Conservation (phyloP, 2,888 invertebrate genomes). For the Arge pagana region DNA sequence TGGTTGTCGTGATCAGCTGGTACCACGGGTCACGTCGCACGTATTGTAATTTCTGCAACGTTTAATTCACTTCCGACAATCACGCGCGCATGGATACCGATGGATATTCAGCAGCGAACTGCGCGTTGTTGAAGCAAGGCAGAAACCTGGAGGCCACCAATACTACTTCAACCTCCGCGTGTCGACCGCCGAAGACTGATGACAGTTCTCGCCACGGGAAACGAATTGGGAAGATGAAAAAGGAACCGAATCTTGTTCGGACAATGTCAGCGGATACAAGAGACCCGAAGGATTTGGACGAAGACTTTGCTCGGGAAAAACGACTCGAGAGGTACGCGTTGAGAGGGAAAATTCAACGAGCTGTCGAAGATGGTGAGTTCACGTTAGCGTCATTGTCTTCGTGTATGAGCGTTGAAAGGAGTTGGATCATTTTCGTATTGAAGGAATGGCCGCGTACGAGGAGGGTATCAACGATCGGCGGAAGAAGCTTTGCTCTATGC, state of each 20-base stretch:
- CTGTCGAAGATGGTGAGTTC: conserved; percentile 41
- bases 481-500: conserved; percentile 47
- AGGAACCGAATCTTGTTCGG: no score
- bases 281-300: no score
- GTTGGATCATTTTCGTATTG: conserved; percentile 9
- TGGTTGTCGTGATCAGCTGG: conserved; percentile 7
- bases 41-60: conserved; percentile 8
- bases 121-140: no score
- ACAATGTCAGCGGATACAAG: no score
- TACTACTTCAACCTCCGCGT: no score
- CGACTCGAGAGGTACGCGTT: conserved; percentile 35
- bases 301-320: conserved; percentile 36
- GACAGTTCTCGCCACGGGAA: no score
- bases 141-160: no score
- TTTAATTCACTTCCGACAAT: no score
- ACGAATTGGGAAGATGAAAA: no score
- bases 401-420: background rate
- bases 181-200: no score
- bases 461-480: conserved; percentile 59
- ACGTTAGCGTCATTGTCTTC: background rate
- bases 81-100: no score
- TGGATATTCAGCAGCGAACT: no score
- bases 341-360: conserved; percentile 33
- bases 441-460: conserved; percentile 60
- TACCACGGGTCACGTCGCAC: background rate